Percentiles rank a stretch among this genome's conserved stretches.
Evolutionary conservation across 2,888 invertebrate genomes (phyloP).

Genomic region (Bombylius discolor): DNA sequence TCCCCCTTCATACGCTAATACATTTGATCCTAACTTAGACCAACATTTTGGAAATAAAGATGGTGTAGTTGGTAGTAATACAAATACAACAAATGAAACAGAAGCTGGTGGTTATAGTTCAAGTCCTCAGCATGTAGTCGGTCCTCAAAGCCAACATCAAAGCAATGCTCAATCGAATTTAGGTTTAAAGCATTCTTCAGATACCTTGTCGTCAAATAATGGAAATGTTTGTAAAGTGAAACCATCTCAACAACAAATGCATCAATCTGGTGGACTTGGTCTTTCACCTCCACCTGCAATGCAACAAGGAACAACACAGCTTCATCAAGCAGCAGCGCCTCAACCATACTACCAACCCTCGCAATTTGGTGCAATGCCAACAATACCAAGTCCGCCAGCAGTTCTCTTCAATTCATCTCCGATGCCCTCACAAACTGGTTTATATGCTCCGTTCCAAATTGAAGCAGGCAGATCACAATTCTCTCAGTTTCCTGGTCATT

Average conservation of each 20-base stretch:
- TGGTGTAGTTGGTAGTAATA: constrained; percentile 5
- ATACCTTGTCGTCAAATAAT: constrained; percentile 45
- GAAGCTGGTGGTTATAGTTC: constrained; percentile 42
- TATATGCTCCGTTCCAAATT: constrained; percentile 73
- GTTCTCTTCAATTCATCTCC: constrained; percentile 69
- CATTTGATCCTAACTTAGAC: constrained; percentile 38
- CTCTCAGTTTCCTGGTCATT: constrained; percentile 65
- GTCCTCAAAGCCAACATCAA: constrained; percentile 34
- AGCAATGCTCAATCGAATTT: constrained; percentile 33
- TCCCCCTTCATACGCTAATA: constrained; percentile 27
- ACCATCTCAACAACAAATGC: constrained; percentile 62
- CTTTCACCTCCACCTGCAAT: constrained; percentile 53
- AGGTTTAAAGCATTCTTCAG: constrained; percentile 28
- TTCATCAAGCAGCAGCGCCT: constrained; percentile 42
- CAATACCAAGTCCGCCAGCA: constrained; percentile 76
- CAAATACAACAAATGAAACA: constrained; percentile 21
- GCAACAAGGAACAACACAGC: constrained; percentile 37
- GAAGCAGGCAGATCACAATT: constrained; percentile 65
- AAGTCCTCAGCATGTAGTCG: constrained; percentile 34
- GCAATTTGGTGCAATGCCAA: constrained; percentile 66
- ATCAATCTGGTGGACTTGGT: constrained; percentile 35
- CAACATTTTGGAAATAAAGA: constrained; percentile 28
- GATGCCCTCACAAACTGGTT: constrained; percentile 55
- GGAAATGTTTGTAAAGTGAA: constrained; percentile 69
- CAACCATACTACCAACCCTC: constrained; percentile 51